Base-by-base conservation (phyloP, 1,140 invertebrate species). In the Neuroterus valhalla region DNA sequence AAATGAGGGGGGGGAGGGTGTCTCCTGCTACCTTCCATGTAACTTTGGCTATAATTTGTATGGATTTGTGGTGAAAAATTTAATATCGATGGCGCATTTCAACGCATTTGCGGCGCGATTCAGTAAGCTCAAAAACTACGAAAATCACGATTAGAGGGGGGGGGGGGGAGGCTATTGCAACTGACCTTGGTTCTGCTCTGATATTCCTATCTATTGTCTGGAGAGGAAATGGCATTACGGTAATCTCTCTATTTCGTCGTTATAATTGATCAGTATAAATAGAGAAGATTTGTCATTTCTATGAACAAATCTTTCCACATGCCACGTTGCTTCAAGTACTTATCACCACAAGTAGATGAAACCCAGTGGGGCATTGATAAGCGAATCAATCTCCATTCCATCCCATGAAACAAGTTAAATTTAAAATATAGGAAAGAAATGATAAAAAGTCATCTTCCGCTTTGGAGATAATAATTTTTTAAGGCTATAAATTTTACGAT, bases 181-280 rank as follows among this genome's bases (percentile, higher is more conserved):
- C n/a, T n/a, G n/a, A n/a, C n/a, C n/a, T n/a, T n/a, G 10, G 15
- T 0, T 38, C 12, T 62, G 14, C 23, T 31, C 23, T 26, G 2
- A 31, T 31, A 26, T 62, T 26, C 8, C 12, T n/a, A 15, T 3
- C 55, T n/a, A 26, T 14, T 31, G 23, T n/a, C 3, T n/a, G 21
- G 10, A 62, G 23, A 38, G 31, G 6, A 8, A 26, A 31, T 55
- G 26, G 52, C 12, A 11, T 26, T 26, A 31, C 14, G 15, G 21
- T 21, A 55, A 55, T 55, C 21, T 38, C 14, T 62, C 31, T 62
- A 62, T 31, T 62, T 38, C 3, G 14, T 62, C 2, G 8, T 31
- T 31, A 62, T 6, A 62, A 31, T 62, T 23, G 31, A 62, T 62
- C 31, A 62, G 31, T 62, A 62, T 62, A 62, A 62, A 31, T 62